Conservation (phyloP, 2,797 vertebrate genomes). For the Merluccius polli region DNA sequence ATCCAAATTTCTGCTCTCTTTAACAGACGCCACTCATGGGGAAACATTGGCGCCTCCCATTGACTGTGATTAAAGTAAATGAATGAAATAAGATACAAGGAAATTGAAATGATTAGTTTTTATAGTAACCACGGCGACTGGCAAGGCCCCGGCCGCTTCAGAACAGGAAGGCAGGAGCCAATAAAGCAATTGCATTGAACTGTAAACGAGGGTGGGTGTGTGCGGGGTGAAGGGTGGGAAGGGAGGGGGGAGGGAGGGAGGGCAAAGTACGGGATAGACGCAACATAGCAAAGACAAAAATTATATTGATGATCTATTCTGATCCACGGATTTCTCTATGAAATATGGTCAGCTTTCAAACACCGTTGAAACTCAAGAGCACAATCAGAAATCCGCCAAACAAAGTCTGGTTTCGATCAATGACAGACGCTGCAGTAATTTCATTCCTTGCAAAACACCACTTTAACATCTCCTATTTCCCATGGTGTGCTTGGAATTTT, state of each 20-base stretch:
- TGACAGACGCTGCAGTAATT: conserved; percentile 35
- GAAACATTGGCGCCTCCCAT: conserved; percentile 66
- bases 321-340: conserved; percentile 36
- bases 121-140: conserved; percentile 65
- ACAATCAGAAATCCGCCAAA: conserved; percentile 40
- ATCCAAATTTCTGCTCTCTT: conserved; percentile 56
- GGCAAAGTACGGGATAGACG: conserved; percentile 32
- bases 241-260: conserved; percentile 20
- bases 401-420: conserved; percentile 60
- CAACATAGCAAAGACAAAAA: conserved; percentile 51
- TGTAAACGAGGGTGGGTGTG: conserved; percentile 48
- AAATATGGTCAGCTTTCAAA: conserved; percentile 55
- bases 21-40: conserved; percentile 59
- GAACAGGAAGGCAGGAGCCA: conserved; percentile 53
- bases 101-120: conserved; percentile 75
- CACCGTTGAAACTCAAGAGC: conserved; percentile 43
- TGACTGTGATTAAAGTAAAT: conserved; percentile 72
- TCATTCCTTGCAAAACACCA: conserved; percentile 35
- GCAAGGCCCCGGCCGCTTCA: conserved; percentile 35
- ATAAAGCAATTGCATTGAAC: conserved; percentile 57
- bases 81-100: conserved; percentile 75
- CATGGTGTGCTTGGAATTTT: conserved; percentile 14
- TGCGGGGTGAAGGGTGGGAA: conserved; percentile 23
- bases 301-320: conserved; percentile 61
- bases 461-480: conserved; percentile 27